Evolutionary conservation across 2,888 invertebrate genomes (phyloP).

Genomic region (Kuschelorhynchus macadamiae): DNA sequence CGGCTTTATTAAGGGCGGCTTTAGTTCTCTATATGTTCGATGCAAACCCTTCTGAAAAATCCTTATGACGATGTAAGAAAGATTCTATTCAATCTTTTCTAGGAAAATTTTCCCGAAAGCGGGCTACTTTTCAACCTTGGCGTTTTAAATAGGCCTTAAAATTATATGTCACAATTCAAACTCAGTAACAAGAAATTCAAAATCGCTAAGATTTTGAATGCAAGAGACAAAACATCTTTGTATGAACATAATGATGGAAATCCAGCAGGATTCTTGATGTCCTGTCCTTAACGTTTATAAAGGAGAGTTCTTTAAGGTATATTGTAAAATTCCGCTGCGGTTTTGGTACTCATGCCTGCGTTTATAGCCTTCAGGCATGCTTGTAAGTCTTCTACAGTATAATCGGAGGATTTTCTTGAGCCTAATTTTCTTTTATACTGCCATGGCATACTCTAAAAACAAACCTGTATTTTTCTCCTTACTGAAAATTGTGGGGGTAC

Average conservation of each 20-base stretch:
- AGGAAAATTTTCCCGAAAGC: neutral
- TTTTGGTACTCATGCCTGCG: neutral
- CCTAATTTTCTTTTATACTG: no score
- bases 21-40: neutral
- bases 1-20: neutral
- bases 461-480: neutral
- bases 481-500: neutral
- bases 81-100: neutral
- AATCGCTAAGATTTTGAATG: no score
- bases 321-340: neutral
- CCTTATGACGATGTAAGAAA: neutral
- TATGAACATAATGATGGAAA: neutral
- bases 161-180: neutral
- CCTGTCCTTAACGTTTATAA: neutral
- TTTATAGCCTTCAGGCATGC: no score
- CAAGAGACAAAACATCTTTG: neutral
- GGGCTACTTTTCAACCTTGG: neutral
- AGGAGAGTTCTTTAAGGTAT: neutral
- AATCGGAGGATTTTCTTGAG: no score
- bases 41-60: neutral
- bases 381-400: no score
- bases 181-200: neutral
- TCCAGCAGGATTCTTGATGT: neutral
- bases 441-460: no score
- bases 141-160: neutral